phyloP scores from a whole-genome alignment of 2,888 invertebrate genomes.

The Euphydryas editha region DNA sequence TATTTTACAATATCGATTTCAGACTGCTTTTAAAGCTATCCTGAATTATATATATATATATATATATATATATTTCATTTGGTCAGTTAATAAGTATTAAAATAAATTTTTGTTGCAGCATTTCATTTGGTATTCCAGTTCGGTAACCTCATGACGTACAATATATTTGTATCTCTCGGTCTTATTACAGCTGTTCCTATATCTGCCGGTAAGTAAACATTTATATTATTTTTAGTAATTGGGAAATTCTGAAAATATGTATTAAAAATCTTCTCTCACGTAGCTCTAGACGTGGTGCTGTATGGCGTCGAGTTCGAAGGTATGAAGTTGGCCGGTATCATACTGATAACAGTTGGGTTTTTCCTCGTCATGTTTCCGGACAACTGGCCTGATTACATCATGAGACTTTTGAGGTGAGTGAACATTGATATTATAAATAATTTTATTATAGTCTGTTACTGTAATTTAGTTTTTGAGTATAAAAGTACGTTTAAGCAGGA shows the following conservation, averaged over 20 bases:
- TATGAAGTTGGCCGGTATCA: conserved; percentile 97
- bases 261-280: conserved; percentile 44
- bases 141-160: conserved; percentile 96
- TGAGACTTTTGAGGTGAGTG: conserved; percentile 91
- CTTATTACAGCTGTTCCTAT: conserved; percentile 97
- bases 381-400: conserved; percentile 98
- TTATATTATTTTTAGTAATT: not conserved
- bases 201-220: conserved; percentile 90
- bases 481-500: too few species aligned
- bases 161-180: conserved; percentile 96
- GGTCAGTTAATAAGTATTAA: not conserved
- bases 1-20: too few species aligned
- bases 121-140: conserved; percentile 97
- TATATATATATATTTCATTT: too few species aligned
- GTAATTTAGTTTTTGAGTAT: too few species aligned
- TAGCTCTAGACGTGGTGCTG: conserved; percentile 93
- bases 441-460: not conserved
- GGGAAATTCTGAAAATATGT: not conserved
- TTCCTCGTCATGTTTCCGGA: conserved; percentile 97
- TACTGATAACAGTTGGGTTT: conserved; percentile 95
- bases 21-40: too few species aligned
- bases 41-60: too few species aligned
- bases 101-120: conserved; percentile 81
- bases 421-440: not conserved
- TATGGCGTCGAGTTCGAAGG: conserved; percentile 95